phyloP scores from a whole-genome alignment of 2,113 vertebrate genomes.

The Pristiophorus japonicus region DNA sequence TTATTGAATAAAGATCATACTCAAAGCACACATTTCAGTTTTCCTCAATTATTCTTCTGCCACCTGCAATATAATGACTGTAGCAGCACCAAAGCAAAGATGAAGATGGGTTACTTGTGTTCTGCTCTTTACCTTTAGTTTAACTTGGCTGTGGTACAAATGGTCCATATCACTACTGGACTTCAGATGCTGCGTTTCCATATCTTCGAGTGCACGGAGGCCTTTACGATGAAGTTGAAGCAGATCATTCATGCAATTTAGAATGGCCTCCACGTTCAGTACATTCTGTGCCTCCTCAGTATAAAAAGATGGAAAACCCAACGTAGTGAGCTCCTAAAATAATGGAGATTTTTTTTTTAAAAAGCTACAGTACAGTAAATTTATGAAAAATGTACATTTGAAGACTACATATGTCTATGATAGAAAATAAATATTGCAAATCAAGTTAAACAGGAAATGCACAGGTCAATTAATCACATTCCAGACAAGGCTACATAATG shows the following conservation, averaged over 20 bases:
- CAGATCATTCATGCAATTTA: conserved; percentile 83
- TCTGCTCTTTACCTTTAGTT: conserved; percentile 68
- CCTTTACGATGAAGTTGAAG: conserved; percentile 72
- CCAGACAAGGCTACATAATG: background rate
- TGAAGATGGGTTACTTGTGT: background rate
- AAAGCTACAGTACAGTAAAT: background rate
- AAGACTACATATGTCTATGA: background rate
- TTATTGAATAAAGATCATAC: background rate
- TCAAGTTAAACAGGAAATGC: background rate
- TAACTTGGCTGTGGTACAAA: conserved; percentile 76
- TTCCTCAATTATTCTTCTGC: background rate
- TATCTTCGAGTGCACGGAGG: conserved; percentile 71
- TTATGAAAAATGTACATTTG: background rate
- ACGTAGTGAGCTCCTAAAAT: conserved; percentile 70
- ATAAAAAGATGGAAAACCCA: conserved; percentile 74
- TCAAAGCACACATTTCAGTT: background rate
- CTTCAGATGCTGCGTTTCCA: conserved; percentile 79
- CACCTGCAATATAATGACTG: background rate
- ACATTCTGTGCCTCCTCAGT: conserved; percentile 53
- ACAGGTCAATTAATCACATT: background rate
- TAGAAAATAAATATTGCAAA: background rate
- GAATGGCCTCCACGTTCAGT: conserved; percentile 63
- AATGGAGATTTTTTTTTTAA: background rate
- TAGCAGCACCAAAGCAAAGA: background rate
- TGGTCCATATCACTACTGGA: conserved; percentile 78